A percentile compares a stretch with the other conserved stretches of the same genome.
phyloP scores from a whole-genome alignment of 2,888 invertebrate species.

The Rhamphomyia laevipes region DNA sequence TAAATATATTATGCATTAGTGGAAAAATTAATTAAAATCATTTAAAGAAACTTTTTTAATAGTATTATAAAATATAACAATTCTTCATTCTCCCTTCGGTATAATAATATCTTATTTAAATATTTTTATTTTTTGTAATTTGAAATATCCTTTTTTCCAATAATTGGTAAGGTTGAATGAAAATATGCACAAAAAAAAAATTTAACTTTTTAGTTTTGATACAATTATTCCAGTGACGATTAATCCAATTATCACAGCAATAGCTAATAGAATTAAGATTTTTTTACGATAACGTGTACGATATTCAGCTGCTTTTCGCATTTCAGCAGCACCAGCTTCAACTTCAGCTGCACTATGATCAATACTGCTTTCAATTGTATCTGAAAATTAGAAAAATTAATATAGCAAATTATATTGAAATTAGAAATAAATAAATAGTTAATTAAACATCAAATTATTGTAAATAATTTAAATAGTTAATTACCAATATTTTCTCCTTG shows the following conservation, averaged over 20 bases:
- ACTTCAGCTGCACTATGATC: constrained; percentile 63
- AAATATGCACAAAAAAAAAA: constrained; percentile 12
- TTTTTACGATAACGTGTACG: constrained; percentile 66
- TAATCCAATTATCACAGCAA: constrained; percentile 53
- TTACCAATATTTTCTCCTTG: constrained; percentile 66
- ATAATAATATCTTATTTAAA: constrained; percentile 11
- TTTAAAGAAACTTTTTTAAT: too few relatives aligned
- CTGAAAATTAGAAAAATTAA: constrained; percentile 43
- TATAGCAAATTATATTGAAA: constrained; percentile 5
- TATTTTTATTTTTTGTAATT: neutral
- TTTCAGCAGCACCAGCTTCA: constrained; percentile 64
- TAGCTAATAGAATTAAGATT: constrained; percentile 55
- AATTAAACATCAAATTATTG: too few relatives aligned
- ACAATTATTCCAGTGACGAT: constrained; percentile 58
- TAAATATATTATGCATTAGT: too few relatives aligned
- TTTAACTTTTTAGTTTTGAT: constrained; percentile 43
- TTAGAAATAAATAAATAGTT: neutral
- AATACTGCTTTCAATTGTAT: constrained; percentile 71
- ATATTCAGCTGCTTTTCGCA: constrained; percentile 70
- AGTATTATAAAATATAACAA: too few relatives aligned
- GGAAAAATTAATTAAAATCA: too few relatives aligned
- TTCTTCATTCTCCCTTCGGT: neutral
- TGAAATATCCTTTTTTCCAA: constrained; percentile 3
- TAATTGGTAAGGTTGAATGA: constrained; percentile 9
- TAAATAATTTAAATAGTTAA: constrained; percentile 21